Percentiles rank a stretch among this genome's conserved stretches.
Evolutionary conservation across 1,140 invertebrate species (phyloP).

Genomic region (Papilio aristodemus): DNA sequence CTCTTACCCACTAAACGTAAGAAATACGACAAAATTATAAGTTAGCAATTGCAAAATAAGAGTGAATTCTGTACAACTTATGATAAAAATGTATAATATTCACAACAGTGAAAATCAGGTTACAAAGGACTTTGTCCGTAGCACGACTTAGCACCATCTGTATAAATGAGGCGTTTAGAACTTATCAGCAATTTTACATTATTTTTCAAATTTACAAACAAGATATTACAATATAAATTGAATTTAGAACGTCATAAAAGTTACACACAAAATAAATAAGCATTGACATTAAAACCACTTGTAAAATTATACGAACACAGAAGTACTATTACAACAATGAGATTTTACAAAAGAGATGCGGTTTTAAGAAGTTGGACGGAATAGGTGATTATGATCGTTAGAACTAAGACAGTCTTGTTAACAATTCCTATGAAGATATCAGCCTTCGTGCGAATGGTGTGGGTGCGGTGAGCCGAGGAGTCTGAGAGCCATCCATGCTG

Average conservation of each 20-base stretch:
- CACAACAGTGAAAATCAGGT: constrained; percentile 67
- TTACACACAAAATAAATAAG: background rate
- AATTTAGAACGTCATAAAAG: background rate
- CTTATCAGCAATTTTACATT: constrained; percentile 39
- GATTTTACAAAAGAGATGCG: background rate
- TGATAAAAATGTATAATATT: constrained; percentile 58
- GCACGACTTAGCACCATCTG: constrained; percentile 73
- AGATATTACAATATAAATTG: background rate
- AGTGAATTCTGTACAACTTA: constrained; percentile 68
- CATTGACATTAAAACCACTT: constrained; percentile 27
- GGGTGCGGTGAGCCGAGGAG: constrained; percentile 81
- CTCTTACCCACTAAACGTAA: constrained; percentile 56
- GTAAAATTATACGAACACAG: background rate
- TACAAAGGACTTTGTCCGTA: constrained; percentile 65
- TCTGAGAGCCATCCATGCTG: constrained; percentile 87
- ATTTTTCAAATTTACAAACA: constrained; percentile 12
- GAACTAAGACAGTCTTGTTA: constrained; percentile 44
- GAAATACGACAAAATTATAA: constrained; percentile 44
- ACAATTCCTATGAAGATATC: constrained; percentile 35
- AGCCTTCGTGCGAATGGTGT: constrained; percentile 56
- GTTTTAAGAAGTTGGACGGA: constrained; percentile 17
- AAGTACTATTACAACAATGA: background rate
- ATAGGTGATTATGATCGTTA: background rate
- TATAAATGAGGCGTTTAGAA: constrained; percentile 53
- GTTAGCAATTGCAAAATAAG: constrained; percentile 44